Evolutionary conservation across 1,140 invertebrate species (phyloP).

Genomic region (Lepidotrigona ventralis): DNA sequence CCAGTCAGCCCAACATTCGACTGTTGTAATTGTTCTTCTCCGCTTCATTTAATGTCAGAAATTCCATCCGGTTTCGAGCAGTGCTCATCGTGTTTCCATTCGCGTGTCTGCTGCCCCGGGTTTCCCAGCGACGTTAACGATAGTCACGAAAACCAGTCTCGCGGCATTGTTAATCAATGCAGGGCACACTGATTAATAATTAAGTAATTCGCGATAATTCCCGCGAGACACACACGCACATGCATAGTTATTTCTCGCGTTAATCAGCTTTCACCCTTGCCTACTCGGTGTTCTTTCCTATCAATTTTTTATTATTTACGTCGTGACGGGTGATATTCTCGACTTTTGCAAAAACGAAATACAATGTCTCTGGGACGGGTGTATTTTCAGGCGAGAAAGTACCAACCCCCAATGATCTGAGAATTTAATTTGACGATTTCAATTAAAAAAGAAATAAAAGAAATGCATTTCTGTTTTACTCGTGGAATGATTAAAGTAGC

Average conservation of each 20-base stretch:
- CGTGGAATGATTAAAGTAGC: too few relatives aligned
- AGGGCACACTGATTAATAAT: conserved; percentile 32
- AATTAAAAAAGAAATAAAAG: too few relatives aligned
- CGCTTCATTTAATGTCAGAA: neutral
- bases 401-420: too few relatives aligned
- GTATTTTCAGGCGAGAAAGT: neutral
- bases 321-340: neutral
- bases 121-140: neutral
- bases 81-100: neutral
- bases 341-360: neutral
- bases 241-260: conserved; percentile 12
- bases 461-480: too few relatives aligned
- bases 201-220: conserved; percentile 37
- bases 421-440: too few relatives aligned
- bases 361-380: neutral
- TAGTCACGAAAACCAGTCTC: neutral
- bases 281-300: too few relatives aligned
- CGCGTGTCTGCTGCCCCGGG: neutral
- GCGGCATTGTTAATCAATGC: conserved; percentile 17
- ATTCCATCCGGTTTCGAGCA: neutral
- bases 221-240: neutral
- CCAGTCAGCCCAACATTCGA: neutral
- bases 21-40: neutral
- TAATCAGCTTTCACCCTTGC: neutral
- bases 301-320: neutral